Evolutionary conservation across 2,797 vertebrate species (phyloP).

Genomic region (Bovichtus diacanthus): DNA sequence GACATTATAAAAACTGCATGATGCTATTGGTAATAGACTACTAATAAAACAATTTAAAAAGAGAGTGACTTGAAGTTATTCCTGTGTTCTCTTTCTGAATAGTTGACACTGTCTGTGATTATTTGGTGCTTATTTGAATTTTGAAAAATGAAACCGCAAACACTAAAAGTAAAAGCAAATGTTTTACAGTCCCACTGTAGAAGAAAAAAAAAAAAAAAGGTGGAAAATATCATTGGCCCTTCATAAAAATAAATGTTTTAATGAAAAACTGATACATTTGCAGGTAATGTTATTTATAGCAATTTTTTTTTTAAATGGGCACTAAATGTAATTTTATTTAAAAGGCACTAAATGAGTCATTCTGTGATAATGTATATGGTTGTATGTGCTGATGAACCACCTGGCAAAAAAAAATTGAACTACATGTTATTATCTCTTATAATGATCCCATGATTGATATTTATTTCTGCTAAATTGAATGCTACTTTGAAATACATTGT

Average conservation of each 20-base stretch:
- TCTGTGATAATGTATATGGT: background rate
- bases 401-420: background rate
- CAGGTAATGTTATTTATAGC: background rate
- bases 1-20: conserved; percentile 48
- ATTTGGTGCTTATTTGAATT: conserved; percentile 14
- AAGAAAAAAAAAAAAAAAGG: background rate
- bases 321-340: background rate
- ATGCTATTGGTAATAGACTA: conserved; percentile 14
- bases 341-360: background rate
- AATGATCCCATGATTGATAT: background rate
- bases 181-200: background rate
- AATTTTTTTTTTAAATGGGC: background rate
- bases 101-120: background rate
- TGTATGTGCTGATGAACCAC: background rate
- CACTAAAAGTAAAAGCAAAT: background rate
- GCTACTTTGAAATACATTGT: conserved; percentile 14
- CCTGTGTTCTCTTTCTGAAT: conserved; percentile 11
- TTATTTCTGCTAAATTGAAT: background rate
- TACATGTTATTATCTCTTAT: background rate
- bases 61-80: conserved; percentile 11
- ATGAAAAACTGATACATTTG: background rate
- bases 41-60: conserved; percentile 9
- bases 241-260: background rate
- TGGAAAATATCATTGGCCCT: background rate
- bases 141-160: background rate